A percentile compares a stretch with the other conserved stretches of the same genome.
phyloP scores from a whole-genome alignment of 1,140 invertebrate species.

The Spodoptera litura region DNA sequence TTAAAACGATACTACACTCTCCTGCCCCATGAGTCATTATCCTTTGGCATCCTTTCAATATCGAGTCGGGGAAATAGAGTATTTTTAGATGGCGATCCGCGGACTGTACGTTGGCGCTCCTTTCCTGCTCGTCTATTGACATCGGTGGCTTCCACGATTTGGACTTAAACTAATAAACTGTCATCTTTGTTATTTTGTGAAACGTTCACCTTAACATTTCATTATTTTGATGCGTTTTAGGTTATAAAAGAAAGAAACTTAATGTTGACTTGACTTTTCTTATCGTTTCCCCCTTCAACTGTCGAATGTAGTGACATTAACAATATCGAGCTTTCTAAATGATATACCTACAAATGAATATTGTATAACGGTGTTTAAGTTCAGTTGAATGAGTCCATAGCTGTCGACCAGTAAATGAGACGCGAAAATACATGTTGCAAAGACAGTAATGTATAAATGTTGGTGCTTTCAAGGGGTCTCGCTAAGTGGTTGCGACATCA shows the following conservation, averaged over 20 bases:
- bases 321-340: constrained; percentile 19
- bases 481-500: not conserved
- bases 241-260: too few species aligned
- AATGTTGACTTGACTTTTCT: not conserved
- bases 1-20: not conserved
- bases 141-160: constrained; percentile 48
- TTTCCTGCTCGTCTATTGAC: constrained; percentile 60
- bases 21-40: constrained; percentile 77
- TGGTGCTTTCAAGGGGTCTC: constrained; percentile 23
- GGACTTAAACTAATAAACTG: not conserved
- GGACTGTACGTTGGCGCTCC: constrained; percentile 56
- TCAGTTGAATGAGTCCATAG: constrained; percentile 32
- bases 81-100: constrained; percentile 79
- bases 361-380: constrained; percentile 42
- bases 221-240: not conserved
- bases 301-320: not conserved
- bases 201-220: not conserved
- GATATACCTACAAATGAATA: constrained; percentile 24
- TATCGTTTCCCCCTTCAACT: not conserved
- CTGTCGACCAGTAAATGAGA: not conserved
- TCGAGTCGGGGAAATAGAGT: constrained; percentile 79
- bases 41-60: constrained; percentile 75
- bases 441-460: not conserved
- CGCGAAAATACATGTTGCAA: constrained; percentile 3
- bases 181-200: not conserved